A percentile compares a stretch with the other conserved stretches of the same genome.
phyloP scores from a whole-genome alignment of 2,888 invertebrate species.

The Pseudococcus longispinus region DNA sequence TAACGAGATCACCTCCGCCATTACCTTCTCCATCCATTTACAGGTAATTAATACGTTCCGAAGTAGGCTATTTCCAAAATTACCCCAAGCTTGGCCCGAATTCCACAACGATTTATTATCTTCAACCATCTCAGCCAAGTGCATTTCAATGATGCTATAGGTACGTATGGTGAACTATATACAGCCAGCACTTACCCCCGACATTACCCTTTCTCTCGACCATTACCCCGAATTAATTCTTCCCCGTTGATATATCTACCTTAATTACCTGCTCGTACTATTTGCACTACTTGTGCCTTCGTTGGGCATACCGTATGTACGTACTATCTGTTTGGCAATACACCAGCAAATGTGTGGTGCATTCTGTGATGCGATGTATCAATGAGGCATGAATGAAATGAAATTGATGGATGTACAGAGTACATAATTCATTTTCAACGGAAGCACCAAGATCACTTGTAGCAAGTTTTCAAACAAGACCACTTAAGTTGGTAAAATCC shows the following conservation, averaged over 20 bases:
- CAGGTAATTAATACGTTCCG: conserved; percentile 14
- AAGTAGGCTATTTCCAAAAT: conserved; percentile 24
- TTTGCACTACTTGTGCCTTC: not conserved
- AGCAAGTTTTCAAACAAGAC: too few species aligned
- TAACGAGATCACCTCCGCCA: not conserved
- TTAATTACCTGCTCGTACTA: not conserved
- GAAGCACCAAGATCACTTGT: too few species aligned
- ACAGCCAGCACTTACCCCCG: not conserved
- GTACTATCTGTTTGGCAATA: too few species aligned
- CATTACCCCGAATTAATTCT: conserved; percentile 4
- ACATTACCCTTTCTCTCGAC: not conserved
- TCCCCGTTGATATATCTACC: not conserved
- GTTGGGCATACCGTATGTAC: not conserved
- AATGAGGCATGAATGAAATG: too few species aligned
- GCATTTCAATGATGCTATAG: not conserved
- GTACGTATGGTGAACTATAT: not conserved
- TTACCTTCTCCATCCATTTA: not conserved
- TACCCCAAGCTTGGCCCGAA: not conserved
- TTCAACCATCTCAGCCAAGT: not conserved
- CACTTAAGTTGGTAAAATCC: too few species aligned
- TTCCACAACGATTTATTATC: conserved; percentile 4
- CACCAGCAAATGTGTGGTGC: too few species aligned
- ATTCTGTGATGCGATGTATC: too few species aligned
- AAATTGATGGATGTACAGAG: too few species aligned
- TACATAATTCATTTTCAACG: too few species aligned